phyloP scores from a whole-genome alignment of 1,140 invertebrate species.

The Agrypnia vestita region DNA sequence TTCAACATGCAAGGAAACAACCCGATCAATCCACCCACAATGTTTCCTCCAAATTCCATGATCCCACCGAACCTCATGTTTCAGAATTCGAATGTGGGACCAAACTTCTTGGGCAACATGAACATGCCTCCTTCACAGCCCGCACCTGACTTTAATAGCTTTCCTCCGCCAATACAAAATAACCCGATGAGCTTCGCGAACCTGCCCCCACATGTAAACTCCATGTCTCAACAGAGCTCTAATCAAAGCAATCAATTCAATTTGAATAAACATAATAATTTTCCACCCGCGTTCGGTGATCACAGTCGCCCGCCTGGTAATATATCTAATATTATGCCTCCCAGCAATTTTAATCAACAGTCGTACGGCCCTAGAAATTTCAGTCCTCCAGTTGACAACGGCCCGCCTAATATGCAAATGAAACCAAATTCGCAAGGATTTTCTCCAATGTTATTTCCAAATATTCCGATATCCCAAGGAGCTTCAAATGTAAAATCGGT shows the following conservation, averaged over 20 bases:
- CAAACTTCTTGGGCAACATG: background rate
- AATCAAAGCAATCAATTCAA: background rate
- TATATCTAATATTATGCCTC: slow-evolving; percentile 8
- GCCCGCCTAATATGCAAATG: background rate
- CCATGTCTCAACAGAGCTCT: background rate
- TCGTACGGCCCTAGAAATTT: background rate
- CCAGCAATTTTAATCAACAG: background rate
- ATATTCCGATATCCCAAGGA: background rate
- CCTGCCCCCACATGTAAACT: slow-evolving; percentile 1
- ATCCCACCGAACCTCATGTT: slow-evolving; percentile 2
- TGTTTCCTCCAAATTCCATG: slow-evolving; percentile 13
- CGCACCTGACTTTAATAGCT: background rate
- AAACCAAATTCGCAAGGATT: background rate
- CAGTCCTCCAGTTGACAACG: background rate
- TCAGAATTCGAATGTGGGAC: background rate
- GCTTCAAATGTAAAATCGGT: background rate
- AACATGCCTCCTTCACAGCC: slow-evolving; percentile 5
- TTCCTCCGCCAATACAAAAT: background rate
- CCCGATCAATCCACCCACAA: background rate
- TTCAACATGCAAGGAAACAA: background rate
- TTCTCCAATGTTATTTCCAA: slow-evolving; percentile 23
- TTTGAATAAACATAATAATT: background rate
- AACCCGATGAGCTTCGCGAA: background rate
- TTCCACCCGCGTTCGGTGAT: background rate
- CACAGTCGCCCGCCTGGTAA: background rate